These are phyloP conservation scores for Crypturellus tataupa DNA, from an alignment of 2,797 vertebrate genomes.

Conservation along the genomic window DNA sequence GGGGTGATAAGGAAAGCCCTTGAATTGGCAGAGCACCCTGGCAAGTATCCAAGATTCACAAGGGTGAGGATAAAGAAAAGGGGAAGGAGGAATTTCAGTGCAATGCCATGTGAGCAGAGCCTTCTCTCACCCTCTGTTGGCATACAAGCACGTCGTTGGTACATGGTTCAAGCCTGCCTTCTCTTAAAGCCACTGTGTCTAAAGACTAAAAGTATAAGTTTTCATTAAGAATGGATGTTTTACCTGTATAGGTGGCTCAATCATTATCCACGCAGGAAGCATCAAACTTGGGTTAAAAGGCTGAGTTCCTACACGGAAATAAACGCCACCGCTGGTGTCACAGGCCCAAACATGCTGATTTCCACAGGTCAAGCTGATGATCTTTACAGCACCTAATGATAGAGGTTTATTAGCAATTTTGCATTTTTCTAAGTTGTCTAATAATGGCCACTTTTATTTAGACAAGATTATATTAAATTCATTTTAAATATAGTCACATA, in stretches of 20 bases:
- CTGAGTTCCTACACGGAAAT: constrained; percentile 97
- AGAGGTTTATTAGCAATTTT: neutral
- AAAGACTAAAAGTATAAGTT: neutral
- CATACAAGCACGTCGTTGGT: neutral
- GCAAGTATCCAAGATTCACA: neutral
- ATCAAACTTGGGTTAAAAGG: constrained; percentile 97
- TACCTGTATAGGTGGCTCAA: constrained; percentile 95
- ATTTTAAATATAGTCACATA: neutral
- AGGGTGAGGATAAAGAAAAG: neutral
- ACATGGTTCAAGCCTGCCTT: neutral
- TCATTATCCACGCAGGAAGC: constrained; percentile 97
- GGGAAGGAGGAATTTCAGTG: neutral
- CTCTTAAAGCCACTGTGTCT: neutral
- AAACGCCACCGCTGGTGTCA: constrained; percentile 89
- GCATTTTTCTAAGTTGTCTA: neutral
- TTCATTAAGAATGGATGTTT: neutral
- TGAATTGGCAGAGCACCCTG: neutral
- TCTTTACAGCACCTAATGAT: constrained; percentile 85
- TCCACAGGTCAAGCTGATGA: constrained; percentile 91
- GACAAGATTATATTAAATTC: neutral
- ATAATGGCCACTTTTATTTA: neutral
- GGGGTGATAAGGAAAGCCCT: neutral
- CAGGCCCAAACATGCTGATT: constrained; percentile 97
- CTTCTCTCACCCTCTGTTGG: neutral
- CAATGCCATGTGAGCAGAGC: neutral